Evolutionary conservation across 1,140 invertebrate genomes (phyloP), one percentile per base, ranked within the genome.

Genomic region (Drosophila triauraria): DNA sequence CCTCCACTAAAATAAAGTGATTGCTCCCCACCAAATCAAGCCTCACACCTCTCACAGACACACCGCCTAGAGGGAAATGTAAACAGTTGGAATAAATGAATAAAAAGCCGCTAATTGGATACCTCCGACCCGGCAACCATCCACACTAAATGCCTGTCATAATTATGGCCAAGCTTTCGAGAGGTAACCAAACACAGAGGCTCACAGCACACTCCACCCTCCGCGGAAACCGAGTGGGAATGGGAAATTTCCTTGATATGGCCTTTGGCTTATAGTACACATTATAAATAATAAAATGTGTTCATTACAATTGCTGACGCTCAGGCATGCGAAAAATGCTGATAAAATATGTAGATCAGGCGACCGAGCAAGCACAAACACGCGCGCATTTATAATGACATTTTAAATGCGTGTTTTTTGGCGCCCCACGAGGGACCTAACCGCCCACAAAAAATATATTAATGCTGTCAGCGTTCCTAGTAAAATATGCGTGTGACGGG

Each of bases 331-430:
- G 85, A 81, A 88, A 75, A 75, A 90, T 79, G 72, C 59, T 78
- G 78, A 90, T 90, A 71, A 88, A 88, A 90, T 81, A 90, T 81
- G 69, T 84, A 90, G 51, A 85, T 58, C 74, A 56, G 47, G 20
- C 44, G 47, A 25, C n/a, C 25, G 23, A 10, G 65, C 54, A 47
- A 15, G 30, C 5, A 48, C 46, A 76, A 50, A 68, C 68, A 68
- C 53, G 69, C 74, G 53, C 69, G 84, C 84, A 85, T 88, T 79
- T 79, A 75, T 81, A 90, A 88, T 90, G 81, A 69, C 85, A 85
- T 85, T 88, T 90, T 85, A 88, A 88, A 85, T 85, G 81, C 54
- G 64, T 78, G 84, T 87, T 82, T 56, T 86, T 88, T 88, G 85
- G 62, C 60, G 68, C 53, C 50, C 67, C 32, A 12, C 53, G 13